These are phyloP conservation scores for Aspidiotus rigidus DNA, from an alignment of 2,888 invertebrate species.

Conservation along the genomic window DNA sequence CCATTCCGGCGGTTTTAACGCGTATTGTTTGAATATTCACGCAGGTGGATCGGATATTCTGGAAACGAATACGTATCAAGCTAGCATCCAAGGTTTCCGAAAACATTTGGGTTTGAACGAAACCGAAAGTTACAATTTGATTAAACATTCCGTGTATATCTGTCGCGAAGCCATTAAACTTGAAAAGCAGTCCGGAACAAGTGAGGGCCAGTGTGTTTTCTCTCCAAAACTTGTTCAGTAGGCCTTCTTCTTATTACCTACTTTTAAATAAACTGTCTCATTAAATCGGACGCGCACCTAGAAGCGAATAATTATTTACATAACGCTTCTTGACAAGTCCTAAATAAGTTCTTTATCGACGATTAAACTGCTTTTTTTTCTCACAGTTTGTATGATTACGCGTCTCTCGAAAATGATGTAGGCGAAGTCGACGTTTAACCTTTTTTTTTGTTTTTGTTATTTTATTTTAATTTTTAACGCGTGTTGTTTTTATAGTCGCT, in stretches of 20 bases:
- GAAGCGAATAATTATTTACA: no score
- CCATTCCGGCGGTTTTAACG: no score
- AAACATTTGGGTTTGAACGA: constrained; percentile 60
- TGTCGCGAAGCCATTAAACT: constrained; percentile 58
- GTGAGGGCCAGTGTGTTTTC: constrained; percentile 1
- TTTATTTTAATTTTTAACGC: background rate
- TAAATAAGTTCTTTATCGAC: background rate
- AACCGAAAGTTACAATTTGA: constrained; percentile 60
- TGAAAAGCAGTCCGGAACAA: constrained; percentile 26
- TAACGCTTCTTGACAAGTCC: background rate
- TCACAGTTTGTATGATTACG: no score
- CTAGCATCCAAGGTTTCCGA: constrained; percentile 65
- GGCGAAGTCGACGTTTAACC: no score
- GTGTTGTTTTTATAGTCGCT: constrained; percentile 42
- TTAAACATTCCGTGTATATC: constrained; percentile 61
- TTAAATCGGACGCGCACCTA: no score
- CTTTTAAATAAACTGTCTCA: no score
- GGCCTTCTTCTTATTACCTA: no score
- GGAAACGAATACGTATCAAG: constrained; percentile 84
- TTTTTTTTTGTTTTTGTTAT: no score
- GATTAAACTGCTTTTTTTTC: no score
- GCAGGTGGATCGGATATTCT: constrained; percentile 78
- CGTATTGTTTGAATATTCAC: background rate
- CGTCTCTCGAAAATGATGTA: no score
- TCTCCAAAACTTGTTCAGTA: no score